These are phyloP conservation scores for Euwallacea similis DNA, from an alignment of 1,140 invertebrate genomes.

Conservation along the genomic window DNA sequence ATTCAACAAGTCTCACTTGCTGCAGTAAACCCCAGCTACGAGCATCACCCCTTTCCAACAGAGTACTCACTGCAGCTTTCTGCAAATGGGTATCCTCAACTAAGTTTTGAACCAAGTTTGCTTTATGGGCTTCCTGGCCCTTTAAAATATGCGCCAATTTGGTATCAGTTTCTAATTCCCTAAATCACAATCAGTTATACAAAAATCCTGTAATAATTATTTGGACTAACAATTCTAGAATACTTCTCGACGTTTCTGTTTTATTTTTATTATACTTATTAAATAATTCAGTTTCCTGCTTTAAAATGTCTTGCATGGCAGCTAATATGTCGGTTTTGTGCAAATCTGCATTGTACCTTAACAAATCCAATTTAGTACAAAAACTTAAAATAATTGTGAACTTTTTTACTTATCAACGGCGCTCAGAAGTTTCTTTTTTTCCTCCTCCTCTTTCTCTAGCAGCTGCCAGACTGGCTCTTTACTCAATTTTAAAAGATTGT, in stretches of 20 bases:
- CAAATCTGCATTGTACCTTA: conserved; percentile 41
- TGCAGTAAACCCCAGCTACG: conserved; percentile 74
- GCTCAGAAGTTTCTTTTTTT: conserved; percentile 58
- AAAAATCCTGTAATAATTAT: conserved; percentile 1
- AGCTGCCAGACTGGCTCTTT: conserved; percentile 62
- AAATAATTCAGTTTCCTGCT: conserved; percentile 59
- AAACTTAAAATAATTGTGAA: conserved; percentile 13
- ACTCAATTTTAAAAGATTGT: conserved; percentile 63
- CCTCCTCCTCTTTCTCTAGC: conserved; percentile 65
- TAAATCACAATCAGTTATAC: conserved; percentile 33
- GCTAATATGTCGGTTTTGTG: conserved; percentile 59
- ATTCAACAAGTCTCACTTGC: conserved; percentile 76
- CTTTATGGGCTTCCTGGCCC: conserved; percentile 63
- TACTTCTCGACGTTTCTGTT: conserved; percentile 45
- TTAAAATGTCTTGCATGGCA: conserved; percentile 67
- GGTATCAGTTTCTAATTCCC: conserved; percentile 60
- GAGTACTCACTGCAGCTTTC: conserved; percentile 70
- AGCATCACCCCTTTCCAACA: conserved; percentile 74
- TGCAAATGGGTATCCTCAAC: conserved; percentile 71
- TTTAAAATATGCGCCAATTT: conserved; percentile 63
- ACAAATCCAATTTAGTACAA: conserved; percentile 10
- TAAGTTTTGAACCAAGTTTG: conserved; percentile 61
- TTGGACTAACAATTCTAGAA: conserved; percentile 49
- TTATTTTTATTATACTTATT: conserved; percentile 46
- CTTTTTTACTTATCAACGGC: conserved; percentile 39